Percentiles rank a stretch among this genome's conserved stretches.
These are phyloP conservation scores for Ecliptopera silaceata DNA, from an alignment of 2,888 invertebrate genomes.

Conservation along the genomic window DNA sequence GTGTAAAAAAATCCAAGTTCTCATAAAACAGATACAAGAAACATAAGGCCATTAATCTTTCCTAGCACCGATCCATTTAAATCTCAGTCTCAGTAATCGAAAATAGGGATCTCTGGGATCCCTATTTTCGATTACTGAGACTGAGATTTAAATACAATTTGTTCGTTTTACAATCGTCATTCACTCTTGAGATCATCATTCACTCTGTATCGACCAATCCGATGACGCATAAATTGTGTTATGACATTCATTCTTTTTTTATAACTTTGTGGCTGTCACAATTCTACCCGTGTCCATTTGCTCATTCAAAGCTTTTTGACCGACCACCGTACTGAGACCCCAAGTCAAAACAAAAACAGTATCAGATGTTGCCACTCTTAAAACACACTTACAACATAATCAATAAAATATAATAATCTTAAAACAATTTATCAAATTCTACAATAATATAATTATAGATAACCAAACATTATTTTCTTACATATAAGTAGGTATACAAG, in stretches of 20 bases:
- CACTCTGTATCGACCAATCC: too few relatives aligned
- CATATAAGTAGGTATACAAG: background rate
- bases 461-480: slow-evolving; percentile 33
- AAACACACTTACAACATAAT: slow-evolving; percentile 33
- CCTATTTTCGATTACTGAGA: slow-evolving; percentile 36
- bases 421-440: slow-evolving; percentile 28
- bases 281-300: too few relatives aligned
- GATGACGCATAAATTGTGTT: too few relatives aligned
- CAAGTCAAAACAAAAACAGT: too few relatives aligned
- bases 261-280: too few relatives aligned
- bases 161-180: too few relatives aligned
- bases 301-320: too few relatives aligned
- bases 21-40: slow-evolving; percentile 19
- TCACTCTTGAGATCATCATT: too few relatives aligned
- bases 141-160: slow-evolving; percentile 47
- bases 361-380: slow-evolving; percentile 29
- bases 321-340: too few relatives aligned
- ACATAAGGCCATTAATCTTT: slow-evolving; percentile 42
- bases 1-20: slow-evolving; percentile 1
- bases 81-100: slow-evolving; percentile 48
- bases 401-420: slow-evolving; percentile 26
- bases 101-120: too few relatives aligned
- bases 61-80: slow-evolving; percentile 45
- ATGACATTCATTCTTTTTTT: too few relatives aligned
- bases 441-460: slow-evolving; percentile 23